Conservation (phyloP, 1,140 invertebrate species). For the Heliothis subflexa region DNA sequence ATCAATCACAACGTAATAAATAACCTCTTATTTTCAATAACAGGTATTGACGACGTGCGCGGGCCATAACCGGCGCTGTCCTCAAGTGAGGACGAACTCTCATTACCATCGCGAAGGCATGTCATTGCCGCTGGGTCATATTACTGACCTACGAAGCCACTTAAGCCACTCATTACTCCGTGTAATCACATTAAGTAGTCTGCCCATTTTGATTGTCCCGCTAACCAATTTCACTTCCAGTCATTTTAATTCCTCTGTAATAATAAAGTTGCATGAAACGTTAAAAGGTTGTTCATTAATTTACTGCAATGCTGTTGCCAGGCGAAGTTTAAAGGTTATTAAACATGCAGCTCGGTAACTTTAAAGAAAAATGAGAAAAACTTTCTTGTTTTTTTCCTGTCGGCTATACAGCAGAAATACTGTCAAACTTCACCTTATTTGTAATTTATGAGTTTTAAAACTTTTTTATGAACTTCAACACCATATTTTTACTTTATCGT, state of each 20-base stretch:
- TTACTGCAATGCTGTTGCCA: not conserved
- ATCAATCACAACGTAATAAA: not conserved
- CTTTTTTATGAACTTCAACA: not conserved
- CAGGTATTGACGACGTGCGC: conserved; percentile 3
- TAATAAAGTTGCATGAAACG: conserved; percentile 4
- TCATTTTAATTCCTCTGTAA: conserved; percentile 2
- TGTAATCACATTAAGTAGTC: conserved; percentile 12
- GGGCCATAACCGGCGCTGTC: conserved; percentile 13
- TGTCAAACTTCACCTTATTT: not conserved
- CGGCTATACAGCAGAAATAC: not conserved
- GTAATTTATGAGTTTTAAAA: not conserved
- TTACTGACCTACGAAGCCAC: conserved; percentile 11
- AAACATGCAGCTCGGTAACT: not conserved
- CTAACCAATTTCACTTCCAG: conserved; percentile 10
- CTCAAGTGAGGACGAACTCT: conserved; percentile 16
- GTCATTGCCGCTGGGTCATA: conserved; percentile 29
- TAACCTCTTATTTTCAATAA: conserved; percentile 1
- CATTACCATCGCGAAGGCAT: not conserved
- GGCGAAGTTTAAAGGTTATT: not conserved
- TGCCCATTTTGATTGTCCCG: not conserved
- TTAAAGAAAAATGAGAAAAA: conserved; percentile 14
- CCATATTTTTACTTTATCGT: not conserved
- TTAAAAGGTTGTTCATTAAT: conserved; percentile 4
- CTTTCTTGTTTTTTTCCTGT: not conserved
- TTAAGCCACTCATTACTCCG: conserved; percentile 6